These are phyloP conservation scores for Dicrostonyx torquatus DNA, from an alignment of 2,797 vertebrate genomes.

Conservation along the genomic window DNA sequence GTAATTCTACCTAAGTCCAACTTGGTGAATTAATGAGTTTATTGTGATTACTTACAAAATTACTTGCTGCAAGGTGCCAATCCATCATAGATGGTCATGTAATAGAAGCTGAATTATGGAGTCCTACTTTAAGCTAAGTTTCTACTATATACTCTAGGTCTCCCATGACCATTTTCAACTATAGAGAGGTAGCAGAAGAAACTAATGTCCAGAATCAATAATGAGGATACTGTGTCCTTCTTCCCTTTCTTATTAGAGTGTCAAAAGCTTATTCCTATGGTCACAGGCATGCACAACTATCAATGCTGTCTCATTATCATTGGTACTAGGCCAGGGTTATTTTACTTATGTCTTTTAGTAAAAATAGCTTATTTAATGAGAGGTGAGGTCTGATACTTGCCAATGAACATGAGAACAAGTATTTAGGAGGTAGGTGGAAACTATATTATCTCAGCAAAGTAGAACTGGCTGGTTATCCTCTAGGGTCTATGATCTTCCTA, in stretches of 20 bases:
- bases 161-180: background rate
- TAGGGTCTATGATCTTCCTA: background rate
- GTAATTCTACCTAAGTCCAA: background rate
- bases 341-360: background rate
- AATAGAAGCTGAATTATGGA: background rate
- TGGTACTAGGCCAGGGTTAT: background rate
- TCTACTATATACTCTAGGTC: background rate
- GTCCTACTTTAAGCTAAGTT: background rate
- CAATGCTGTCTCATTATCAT: background rate
- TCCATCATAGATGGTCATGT: background rate
- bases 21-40: background rate
- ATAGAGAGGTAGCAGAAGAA: background rate
- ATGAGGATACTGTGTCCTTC: background rate
- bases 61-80: background rate
- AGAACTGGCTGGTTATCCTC: background rate
- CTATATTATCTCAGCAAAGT: background rate
- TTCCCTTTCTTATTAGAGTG: background rate
- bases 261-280: background rate
- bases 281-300: background rate
- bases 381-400: background rate
- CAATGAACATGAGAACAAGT: background rate
- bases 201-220: background rate
- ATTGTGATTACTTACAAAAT: background rate
- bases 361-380: background rate
- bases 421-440: background rate